phyloP scores from a whole-genome alignment of 2,888 invertebrate species.

The Orthosia cruda region DNA sequence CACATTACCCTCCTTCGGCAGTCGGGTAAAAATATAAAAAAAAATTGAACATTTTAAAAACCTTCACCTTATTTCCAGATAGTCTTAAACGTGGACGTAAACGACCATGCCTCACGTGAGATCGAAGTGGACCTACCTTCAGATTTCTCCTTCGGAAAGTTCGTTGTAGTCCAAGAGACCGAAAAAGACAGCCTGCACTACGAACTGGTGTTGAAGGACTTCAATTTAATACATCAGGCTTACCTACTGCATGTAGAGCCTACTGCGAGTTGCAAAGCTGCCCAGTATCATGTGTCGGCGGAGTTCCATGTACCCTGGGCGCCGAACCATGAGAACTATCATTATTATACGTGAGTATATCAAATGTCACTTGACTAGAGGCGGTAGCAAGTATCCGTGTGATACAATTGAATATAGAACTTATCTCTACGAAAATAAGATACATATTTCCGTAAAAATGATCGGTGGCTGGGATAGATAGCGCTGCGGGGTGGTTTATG shows the following conservation, averaged over 20 bases:
- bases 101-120: constrained; percentile 87
- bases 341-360: constrained; percentile 92
- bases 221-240: constrained; percentile 92
- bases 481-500: background rate
- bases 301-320: constrained; percentile 94
- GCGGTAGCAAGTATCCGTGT: background rate
- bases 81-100: constrained; percentile 93
- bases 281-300: constrained; percentile 91
- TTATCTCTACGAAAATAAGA: background rate
- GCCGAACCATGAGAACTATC: constrained; percentile 91
- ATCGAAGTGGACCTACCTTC: constrained; percentile 84
- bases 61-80: constrained; percentile 86
- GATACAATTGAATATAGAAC: too few species aligned
- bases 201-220: constrained; percentile 91
- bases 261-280: constrained; percentile 82
- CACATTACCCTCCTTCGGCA: too few species aligned
- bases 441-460: background rate
- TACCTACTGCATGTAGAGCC: constrained; percentile 92
- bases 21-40: too few species aligned
- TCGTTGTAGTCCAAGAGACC: constrained; percentile 90
- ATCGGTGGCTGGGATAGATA: background rate
- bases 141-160: constrained; percentile 76
- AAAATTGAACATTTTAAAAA: constrained; percentile 18
- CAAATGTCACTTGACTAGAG: background rate
- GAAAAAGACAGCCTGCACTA: constrained; percentile 92